These are phyloP conservation scores for Strix uralensis DNA, from an alignment of 2,113 vertebrate genomes.

Conservation along the genomic window DNA sequence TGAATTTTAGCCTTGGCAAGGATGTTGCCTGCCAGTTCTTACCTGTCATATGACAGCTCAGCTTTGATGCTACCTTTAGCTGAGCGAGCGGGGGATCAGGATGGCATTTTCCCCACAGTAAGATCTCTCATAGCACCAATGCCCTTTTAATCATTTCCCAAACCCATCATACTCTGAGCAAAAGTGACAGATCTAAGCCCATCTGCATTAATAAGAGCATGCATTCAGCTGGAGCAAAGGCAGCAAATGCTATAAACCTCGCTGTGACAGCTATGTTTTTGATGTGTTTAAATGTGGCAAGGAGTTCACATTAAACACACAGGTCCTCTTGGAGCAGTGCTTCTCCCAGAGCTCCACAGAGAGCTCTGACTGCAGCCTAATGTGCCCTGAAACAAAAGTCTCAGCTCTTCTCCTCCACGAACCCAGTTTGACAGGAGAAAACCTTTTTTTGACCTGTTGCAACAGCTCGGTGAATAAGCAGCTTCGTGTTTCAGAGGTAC, in stretches of 20 bases:
- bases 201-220: neutral
- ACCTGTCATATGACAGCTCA: conserved; percentile 16
- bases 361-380: neutral
- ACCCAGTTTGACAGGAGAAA: neutral
- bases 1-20: conserved; percentile 8
- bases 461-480: neutral
- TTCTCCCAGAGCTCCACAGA: neutral
- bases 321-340: conserved; percentile 24
- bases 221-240: neutral
- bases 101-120: neutral
- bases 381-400: neutral
- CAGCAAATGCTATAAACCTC: neutral
- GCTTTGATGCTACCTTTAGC: neutral
- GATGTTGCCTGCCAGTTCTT: conserved; percentile 21
- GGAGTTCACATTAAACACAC: neutral
- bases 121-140: neutral
- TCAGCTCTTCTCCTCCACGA: neutral
- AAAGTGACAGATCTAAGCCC: neutral
- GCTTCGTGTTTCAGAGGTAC: neutral
- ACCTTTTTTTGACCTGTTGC: neutral
- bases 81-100: neutral
- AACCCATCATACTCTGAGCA: neutral
- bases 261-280: neutral
- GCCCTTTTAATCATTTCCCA: conserved; percentile 27
- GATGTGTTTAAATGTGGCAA: conserved; percentile 21